Conservation (phyloP, 2,888 invertebrate genomes). For the Homarus gammarus region DNA sequence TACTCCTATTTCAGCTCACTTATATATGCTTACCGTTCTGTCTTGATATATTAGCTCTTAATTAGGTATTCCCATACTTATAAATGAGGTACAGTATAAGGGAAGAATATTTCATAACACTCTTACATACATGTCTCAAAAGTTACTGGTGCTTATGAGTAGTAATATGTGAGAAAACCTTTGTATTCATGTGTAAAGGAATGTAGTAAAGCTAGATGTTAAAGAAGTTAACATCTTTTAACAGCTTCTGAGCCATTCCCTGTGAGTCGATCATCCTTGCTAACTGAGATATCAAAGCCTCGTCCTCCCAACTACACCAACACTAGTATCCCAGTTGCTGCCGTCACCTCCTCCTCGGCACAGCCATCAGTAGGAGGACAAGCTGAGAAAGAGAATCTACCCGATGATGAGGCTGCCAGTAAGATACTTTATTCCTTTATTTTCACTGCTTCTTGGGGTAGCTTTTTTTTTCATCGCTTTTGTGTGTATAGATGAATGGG, state of each 20-base stretch:
- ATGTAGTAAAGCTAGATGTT: too few relatives aligned
- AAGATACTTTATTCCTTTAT: slow-evolving; percentile 79
- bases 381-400: slow-evolving; percentile 68
- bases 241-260: slow-evolving; percentile 91
- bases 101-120: too few relatives aligned
- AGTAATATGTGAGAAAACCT: too few relatives aligned
- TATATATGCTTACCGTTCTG: too few relatives aligned
- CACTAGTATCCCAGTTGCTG: slow-evolving; percentile 50
- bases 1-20: too few relatives aligned
- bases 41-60: too few relatives aligned
- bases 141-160: too few relatives aligned
- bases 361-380: slow-evolving; percentile 54
- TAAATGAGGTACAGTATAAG: too few relatives aligned
- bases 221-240: slow-evolving; percentile 66
- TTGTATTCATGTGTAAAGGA: background rate
- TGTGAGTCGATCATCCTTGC: slow-evolving; percentile 84
- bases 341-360: slow-evolving; percentile 52
- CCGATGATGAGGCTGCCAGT: slow-evolving; percentile 88
- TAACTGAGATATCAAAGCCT: slow-evolving; percentile 80
- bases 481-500: too few relatives aligned
- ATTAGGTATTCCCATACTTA: too few relatives aligned
- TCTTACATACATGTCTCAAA: too few relatives aligned
- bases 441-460: slow-evolving; percentile 1
- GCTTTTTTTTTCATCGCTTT: background rate
- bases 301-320: slow-evolving; percentile 65